Percentiles rank a stretch among this genome's conserved stretches.
These are phyloP conservation scores for Julus scandinavius DNA, from an alignment of 2,888 invertebrate species.

Conservation along the genomic window DNA sequence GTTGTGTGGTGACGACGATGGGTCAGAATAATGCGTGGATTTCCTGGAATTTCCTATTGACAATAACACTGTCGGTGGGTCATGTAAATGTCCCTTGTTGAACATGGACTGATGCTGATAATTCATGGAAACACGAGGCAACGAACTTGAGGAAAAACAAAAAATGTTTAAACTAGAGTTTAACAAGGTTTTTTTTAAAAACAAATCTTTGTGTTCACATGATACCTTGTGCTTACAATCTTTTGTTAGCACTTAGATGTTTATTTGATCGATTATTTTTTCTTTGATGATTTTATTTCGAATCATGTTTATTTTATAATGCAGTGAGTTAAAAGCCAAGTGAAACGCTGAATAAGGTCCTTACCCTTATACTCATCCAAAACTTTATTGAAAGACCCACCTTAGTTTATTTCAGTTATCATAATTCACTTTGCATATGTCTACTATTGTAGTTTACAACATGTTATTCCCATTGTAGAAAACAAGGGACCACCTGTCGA, in stretches of 20 bases:
- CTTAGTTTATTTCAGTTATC: neutral
- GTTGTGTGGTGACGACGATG: neutral
- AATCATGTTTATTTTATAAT: no score
- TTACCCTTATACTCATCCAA: no score
- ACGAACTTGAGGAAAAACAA: neutral
- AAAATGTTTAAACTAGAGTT: neutral
- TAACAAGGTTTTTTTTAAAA: neutral
- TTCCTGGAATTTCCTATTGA: constrained; percentile 20
- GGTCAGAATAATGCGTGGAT: neutral
- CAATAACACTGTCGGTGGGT: constrained; percentile 14
- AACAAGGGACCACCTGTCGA: constrained; percentile 26
- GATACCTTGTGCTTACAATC: no score
- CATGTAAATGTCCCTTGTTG: constrained; percentile 42
- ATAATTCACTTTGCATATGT: neutral
- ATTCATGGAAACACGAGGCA: constrained; percentile 39
- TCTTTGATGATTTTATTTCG: no score
- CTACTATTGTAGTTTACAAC: neutral
- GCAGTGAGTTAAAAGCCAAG: no score
- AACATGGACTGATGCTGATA: neutral
- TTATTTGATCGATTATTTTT: no score
- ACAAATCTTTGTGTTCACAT: no score
- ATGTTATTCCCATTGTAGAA: neutral
- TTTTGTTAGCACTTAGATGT: no score
- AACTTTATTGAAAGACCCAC: neutral
- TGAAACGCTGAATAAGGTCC: no score